Evolutionary conservation across 35 echinoderm and acorn worm genomes (phyloP), one percentile per base, ranked within the genome.

Genomic region (Patiria miniata): DNA sequence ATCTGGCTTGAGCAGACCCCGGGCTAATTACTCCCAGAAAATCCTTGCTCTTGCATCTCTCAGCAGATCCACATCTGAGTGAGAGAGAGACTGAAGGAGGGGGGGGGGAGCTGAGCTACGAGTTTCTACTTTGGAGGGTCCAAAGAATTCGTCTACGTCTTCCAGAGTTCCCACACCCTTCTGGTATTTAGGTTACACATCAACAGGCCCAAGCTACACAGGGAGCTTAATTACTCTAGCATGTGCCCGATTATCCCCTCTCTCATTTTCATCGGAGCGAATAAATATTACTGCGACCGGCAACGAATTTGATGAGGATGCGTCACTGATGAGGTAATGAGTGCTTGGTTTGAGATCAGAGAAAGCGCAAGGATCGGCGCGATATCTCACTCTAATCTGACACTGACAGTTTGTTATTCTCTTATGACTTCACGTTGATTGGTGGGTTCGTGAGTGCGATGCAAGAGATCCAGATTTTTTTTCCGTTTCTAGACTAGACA

Each of bases 141-240:
- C 42, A 6, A 47, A 12, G 42, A 73, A 73, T 73, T 23, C 26
- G 34, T 73, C 26, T 30, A 32, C 34, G 10, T 73, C 65, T 68
- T 33, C 17, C 61, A 22, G 58, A 61, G 21, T 14, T 19, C 57
- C 65, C 65, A 0, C 23, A 73, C 65, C 65, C 65, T 30, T 4
- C 2, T 73, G 65, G 65, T 30, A 73, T 73, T 73, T 36, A 34
- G 34, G 65, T 34, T 73, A 73, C 29, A 73, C 65, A 73, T 73
- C 65, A 73, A 73, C 65, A 73, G 26, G 10, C 29, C 29, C 14
- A 26, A 26, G 34, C 65, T 73, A 73, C 65, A 36, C 34, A 14
- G 65, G n/a, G n/a, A n/a, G 19, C 65, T 73, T 73, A 73, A 73
- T 73, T 73, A 34, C 65, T 73, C 65, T 73, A 73, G 29, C 65